Percentiles rank a stretch among this genome's conserved stretches.
Conservation (phyloP, 2,888 invertebrate species). For the Eupsilia transversa region DNA sequence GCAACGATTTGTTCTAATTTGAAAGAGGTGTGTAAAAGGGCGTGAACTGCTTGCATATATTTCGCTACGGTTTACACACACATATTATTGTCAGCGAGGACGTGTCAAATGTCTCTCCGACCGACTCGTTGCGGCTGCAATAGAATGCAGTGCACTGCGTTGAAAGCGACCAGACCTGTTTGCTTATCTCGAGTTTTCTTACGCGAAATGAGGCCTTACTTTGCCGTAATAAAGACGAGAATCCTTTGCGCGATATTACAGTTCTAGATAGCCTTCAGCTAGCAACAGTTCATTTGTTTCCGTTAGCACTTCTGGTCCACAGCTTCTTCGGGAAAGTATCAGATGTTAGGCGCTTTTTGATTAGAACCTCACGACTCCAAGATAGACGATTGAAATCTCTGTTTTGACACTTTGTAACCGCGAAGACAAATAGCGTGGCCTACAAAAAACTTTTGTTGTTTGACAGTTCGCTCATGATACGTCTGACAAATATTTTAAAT, state of each 20-base stretch:
- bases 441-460: slow-evolving; percentile 67
- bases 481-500: slow-evolving; percentile 75
- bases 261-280: slow-evolving; percentile 82
- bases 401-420: slow-evolving; percentile 70
- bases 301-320: slow-evolving; percentile 85
- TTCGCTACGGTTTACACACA: slow-evolving; percentile 79
- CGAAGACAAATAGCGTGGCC: slow-evolving; percentile 74
- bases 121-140: slow-evolving; percentile 85
- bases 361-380: slow-evolving; percentile 83
- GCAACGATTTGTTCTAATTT: slow-evolving; percentile 40
- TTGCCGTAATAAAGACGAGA: slow-evolving; percentile 62
- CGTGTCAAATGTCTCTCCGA: slow-evolving; percentile 88
- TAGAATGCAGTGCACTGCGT: slow-evolving; percentile 85
- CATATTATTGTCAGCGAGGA: slow-evolving; percentile 84
- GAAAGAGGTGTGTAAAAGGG: slow-evolving; percentile 49
- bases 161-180: slow-evolving; percentile 86
- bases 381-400: slow-evolving; percentile 65
- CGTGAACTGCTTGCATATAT: slow-evolving; percentile 69
- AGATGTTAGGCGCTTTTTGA: slow-evolving; percentile 82
- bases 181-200: slow-evolving; percentile 75
- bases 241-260: slow-evolving; percentile 59
- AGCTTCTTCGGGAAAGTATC: slow-evolving; percentile 84
- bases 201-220: slow-evolving; percentile 73
- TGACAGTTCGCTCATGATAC: slow-evolving; percentile 65
- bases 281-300: slow-evolving; percentile 88